These are phyloP conservation scores for Megaceryle maxima DNA, from an alignment of 2,113 vertebrate species.

Conservation along the genomic window DNA sequence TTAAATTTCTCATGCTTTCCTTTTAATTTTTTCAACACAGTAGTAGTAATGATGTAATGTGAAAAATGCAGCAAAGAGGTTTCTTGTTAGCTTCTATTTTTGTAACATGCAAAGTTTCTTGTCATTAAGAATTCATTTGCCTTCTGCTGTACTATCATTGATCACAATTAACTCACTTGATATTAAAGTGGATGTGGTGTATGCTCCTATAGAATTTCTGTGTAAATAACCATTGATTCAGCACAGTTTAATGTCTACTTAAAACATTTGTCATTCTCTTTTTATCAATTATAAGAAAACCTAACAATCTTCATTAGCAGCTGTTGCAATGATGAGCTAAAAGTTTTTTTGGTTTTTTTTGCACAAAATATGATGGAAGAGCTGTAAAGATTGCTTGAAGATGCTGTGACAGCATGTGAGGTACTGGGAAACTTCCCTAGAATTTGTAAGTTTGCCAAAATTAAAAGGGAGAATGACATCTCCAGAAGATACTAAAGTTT, in stretches of 20 bases:
- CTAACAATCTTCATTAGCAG: conserved; percentile 46
- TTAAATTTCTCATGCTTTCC: not conserved
- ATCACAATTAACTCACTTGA: conserved; percentile 66
- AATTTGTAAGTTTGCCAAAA: conserved; percentile 10
- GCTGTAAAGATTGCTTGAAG: conserved; percentile 27
- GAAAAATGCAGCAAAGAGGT: conserved; percentile 23
- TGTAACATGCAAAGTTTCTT: conserved; percentile 24
- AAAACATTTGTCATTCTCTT: conserved; percentile 55
- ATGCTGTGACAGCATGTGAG: conserved; percentile 21
- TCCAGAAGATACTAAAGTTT: conserved; percentile 20
- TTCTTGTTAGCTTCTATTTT: conserved; percentile 59
- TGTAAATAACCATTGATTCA: conserved; percentile 63
- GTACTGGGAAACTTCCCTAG: conserved; percentile 33
- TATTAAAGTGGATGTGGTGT: conserved; percentile 58
- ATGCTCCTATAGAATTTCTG: conserved; percentile 56
- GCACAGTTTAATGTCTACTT: conserved; percentile 55
- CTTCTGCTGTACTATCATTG: conserved; percentile 36
- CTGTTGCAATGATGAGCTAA: conserved; percentile 34
- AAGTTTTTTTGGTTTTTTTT: conserved; percentile 16
- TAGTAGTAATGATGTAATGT: not conserved
- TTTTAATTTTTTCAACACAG: not conserved
- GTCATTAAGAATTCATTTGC: conserved; percentile 68
- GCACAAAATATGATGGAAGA: not conserved
- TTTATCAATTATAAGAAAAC: conserved; percentile 55
- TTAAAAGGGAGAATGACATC: not conserved